phyloP scores from a whole-genome alignment of 2,113 vertebrate genomes.

The Scomber japonicus region DNA sequence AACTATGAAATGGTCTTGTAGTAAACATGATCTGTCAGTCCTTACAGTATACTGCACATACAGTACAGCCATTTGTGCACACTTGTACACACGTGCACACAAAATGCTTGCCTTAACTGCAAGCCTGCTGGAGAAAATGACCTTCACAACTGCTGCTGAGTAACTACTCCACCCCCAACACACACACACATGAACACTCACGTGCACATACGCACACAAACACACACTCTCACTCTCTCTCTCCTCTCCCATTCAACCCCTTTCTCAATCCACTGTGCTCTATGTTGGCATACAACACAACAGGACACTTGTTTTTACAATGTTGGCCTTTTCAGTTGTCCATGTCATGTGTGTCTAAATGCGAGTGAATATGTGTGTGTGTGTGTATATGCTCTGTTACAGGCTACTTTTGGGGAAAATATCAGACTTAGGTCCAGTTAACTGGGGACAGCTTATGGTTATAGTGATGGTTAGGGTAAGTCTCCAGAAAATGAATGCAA shows the following conservation, averaged over 20 bases:
- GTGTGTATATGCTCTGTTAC: background rate
- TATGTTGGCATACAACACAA: background rate
- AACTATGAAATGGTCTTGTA: background rate
- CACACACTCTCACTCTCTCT: background rate
- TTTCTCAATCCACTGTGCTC: conserved; percentile 11
- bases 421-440: too few relatives aligned
- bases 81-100: background rate
- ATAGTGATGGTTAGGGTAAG: too few relatives aligned
- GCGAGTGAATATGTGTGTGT: background rate
- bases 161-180: conserved; percentile 34
- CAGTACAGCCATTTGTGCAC: background rate
- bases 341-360: background rate
- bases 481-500: too few relatives aligned
- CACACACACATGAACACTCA: conserved; percentile 6
- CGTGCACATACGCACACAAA: conserved; percentile 14
- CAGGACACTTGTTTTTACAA: background rate
- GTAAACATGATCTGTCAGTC: background rate
- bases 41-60: background rate
- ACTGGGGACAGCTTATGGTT: too few relatives aligned
- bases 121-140: conserved; percentile 52
- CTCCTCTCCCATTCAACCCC: conserved; percentile 1
- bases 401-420: too few relatives aligned
- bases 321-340: background rate
- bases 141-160: conserved; percentile 68
- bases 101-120: conserved; percentile 45